Base-by-base conservation (phyloP, 2,888 invertebrate species). In the Sipunculus nudus region DNA sequence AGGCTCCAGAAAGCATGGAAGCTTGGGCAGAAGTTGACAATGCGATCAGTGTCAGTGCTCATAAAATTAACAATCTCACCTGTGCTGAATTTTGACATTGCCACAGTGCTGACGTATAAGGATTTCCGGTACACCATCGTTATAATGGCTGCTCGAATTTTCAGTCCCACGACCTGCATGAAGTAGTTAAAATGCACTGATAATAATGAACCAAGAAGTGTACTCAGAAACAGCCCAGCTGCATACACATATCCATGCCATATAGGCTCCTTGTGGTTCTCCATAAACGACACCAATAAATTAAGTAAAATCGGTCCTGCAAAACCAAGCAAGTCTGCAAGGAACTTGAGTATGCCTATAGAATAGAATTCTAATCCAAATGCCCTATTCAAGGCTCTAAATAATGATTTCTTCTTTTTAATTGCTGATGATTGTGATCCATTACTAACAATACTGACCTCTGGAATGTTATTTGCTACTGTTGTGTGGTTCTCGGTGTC, bases 1-100 rank as follows among this genome's bases (percentile, higher is more conserved):
- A 97, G 91, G 84, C 96, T 96, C 97, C 98, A 98, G 71, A 96
- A 87, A 4, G 93, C 90, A 85, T 98, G 98, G 81, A 99, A 96
- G 84, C 95, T 96, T 2, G 94, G 91, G 84, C 95, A 96, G 25
- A 96, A 93, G 84, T 96, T 96, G 0, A 96, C 92, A 70, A 98
- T 93, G 71, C 97, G 88, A 81, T 97, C 96, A 0, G 93, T 92
- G 81, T 99, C 98, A 0, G 95, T 95, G 31, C 96, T 96, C 92
- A 98, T 95, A 73, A 94, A 92, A 84, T 98, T 98, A 1, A 96
- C 89, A 59, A 98, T 91, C 86, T 97, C 93, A 0, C 97, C 97
- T 40, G 91, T 72, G 43, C 70, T 77, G 62, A 82, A 84, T 23
- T 68, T 70, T 13, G 85, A 78, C 53, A 86, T 71, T 1, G 80